Evolutionary conservation across 2,888 invertebrate species (phyloP), one percentile per base, ranked within the genome.

Genomic region (Cryptophagus acutangulus): DNA sequence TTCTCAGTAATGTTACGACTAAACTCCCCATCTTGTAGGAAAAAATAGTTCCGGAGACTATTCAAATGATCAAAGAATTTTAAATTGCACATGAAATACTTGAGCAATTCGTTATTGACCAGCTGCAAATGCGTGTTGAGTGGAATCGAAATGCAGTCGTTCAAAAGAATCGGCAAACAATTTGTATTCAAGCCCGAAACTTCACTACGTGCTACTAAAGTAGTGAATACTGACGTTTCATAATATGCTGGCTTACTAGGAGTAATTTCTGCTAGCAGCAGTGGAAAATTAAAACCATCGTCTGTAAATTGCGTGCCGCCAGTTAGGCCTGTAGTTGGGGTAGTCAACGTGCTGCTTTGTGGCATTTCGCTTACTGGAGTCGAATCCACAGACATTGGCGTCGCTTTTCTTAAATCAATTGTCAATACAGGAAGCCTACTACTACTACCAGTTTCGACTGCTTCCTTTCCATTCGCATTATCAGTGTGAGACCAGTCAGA

Each of bases 11-110:
- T 78, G 49, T 79, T 79, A 18, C 77, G 77, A 0, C 82, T 81
- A 63, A 87, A 88, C 65, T 87, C 86, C 1, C 87, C 87, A 52
- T 88, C 86, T 72, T 86, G 75, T 15, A 87, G 62, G 54, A 88
- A 87, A 63, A 82, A 88, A 55, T 83, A 87, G 59, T 84, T 81
- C 31, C 84, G 75, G n/a, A 88, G 66, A 62, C 82, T 82, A 30
- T 77, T 77, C 49, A 87, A 72, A 66, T 88, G 86, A 13, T 80
- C 76, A 25, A 86, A 73, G 62, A 83, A 75, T 36, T 82, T 78
- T 12, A 81, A 70, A 45, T 82, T 77, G 0, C 76, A 72, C 0
- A 87, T 67, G 51, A 82, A 81, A 59, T 82, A 77, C 18, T 81
- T 82, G 44, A 87, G 67, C 13, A 87, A 76, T 4, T 85, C 84